Evolutionary conservation across 2,113 vertebrate species (phyloP), one percentile per base, ranked within the genome.

Genomic region (Pseudorhombus dupliciocellatus): DNA sequence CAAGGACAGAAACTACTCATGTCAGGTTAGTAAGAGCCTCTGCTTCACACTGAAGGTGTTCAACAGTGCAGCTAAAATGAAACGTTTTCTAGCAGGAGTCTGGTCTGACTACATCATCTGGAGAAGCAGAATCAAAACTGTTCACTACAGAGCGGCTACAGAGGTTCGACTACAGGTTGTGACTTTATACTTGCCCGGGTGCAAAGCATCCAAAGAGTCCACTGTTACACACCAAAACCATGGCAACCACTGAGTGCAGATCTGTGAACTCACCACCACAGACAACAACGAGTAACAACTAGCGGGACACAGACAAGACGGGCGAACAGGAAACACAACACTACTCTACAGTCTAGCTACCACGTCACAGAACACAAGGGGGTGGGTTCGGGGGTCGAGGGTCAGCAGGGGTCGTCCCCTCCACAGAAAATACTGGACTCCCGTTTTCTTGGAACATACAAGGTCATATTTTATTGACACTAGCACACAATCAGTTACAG

Each of bases 401-500:
- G 34, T 7, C 2, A 25, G 24, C 10, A 11, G 52, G 56, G 25
- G 30, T 1, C 2, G 3, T 51, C 48, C 18, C 6, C 8, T 57
- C 73, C 87, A 81, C 93, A 95, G 93, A 93, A 75, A 94, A 95
- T 90, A 87, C 90, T 87, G 85, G 90, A 94, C 92, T 85, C 88
- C 93, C 88, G 85, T 94, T 52, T 95, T 92, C 91, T 94, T 93
- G 24, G 11, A 76, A 84, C 83, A 67, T 67, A 85, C 93, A 90
- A 92, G 90, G 91, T 92, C 84, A 87, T 94, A 94, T 81, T 88
- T 96, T 96, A 97, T 97, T 97, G 93, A 97, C 93, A 93, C 94
- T 93, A 94, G 93, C 89, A 95, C 89, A 96, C 89, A 92, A 86
- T 89, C 82, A 93, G 70, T 84, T 94, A 96, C 95, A 96, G 91